phyloP scores from a whole-genome alignment of 2,797 vertebrate species.

The Perdix hodgsoniae region DNA sequence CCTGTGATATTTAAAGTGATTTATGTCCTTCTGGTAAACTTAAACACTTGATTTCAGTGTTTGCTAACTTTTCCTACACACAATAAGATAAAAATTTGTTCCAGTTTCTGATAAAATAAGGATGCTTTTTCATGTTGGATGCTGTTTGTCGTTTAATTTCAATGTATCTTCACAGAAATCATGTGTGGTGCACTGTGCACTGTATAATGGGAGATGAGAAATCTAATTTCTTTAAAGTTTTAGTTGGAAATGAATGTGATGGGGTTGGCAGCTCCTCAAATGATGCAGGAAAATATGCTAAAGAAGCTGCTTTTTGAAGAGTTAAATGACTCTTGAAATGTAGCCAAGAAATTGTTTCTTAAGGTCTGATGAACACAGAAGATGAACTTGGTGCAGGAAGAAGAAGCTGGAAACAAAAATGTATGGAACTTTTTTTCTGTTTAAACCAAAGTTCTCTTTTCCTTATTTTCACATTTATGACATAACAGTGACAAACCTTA shows the following conservation, averaged over 20 bases:
- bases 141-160: not conserved
- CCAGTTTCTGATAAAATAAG: not conserved
- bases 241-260: conserved; percentile 20
- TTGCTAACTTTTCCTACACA: not conserved
- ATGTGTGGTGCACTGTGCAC: not conserved
- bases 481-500: not conserved
- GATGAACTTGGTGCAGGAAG: not conserved
- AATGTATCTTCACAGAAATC: not conserved
- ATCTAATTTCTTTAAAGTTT: not conserved
- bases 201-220: not conserved
- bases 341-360: conserved; percentile 21
- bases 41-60: not conserved
- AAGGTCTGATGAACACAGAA: not conserved
- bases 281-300: conserved; percentile 2
- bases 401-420: not conserved
- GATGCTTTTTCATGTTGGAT: not conserved
- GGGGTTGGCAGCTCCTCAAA: conserved; percentile 31
- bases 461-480: not conserved
- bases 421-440: not conserved
- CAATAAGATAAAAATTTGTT: not conserved
- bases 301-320: conserved; percentile 40
- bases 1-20: not conserved
- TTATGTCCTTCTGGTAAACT: not conserved
- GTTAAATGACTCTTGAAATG: conserved; percentile 18
- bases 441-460: not conserved